These are phyloP conservation scores for Proteles cristata DNA, from an alignment of 2,113 vertebrate genomes.

Conservation along the genomic window DNA sequence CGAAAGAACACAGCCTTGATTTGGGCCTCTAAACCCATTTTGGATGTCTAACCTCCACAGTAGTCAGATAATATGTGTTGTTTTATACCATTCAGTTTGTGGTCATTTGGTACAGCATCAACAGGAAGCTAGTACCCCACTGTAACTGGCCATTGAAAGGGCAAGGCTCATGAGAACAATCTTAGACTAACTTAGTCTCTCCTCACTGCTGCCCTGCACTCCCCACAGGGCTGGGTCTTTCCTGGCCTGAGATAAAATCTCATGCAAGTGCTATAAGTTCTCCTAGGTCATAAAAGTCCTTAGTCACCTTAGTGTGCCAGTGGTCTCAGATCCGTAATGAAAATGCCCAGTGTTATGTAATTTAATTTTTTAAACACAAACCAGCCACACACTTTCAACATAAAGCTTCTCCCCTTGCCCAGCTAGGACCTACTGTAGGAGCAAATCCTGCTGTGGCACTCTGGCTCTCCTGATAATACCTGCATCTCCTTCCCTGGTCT, in stretches of 20 bases:
- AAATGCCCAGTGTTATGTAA: neutral
- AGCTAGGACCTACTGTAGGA: neutral
- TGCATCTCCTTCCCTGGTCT: neutral
- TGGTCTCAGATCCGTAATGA: neutral
- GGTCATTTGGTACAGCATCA: neutral
- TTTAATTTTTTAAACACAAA: neutral
- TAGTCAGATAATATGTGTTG: neutral
- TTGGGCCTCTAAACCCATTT: neutral
- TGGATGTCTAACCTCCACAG: neutral
- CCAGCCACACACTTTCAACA: neutral
- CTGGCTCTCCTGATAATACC: neutral
- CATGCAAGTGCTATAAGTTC: neutral
- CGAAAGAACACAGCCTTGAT: neutral
- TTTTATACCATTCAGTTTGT: neutral
- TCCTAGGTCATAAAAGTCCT: neutral
- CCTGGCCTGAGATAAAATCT: neutral
- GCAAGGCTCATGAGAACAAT: neutral
- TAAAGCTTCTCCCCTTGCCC: neutral
- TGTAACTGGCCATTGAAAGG: neutral
- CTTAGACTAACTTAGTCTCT: neutral
- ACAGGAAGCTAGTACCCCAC: neutral
- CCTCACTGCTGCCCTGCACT: too few species aligned
- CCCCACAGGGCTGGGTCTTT: neutral
- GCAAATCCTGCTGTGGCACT: neutral
- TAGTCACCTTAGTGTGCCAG: neutral